Evolutionary conservation across 2,888 invertebrate genomes (phyloP), one percentile per base, ranked within the genome.

Genomic region (Cyclophora albipunctata): DNA sequence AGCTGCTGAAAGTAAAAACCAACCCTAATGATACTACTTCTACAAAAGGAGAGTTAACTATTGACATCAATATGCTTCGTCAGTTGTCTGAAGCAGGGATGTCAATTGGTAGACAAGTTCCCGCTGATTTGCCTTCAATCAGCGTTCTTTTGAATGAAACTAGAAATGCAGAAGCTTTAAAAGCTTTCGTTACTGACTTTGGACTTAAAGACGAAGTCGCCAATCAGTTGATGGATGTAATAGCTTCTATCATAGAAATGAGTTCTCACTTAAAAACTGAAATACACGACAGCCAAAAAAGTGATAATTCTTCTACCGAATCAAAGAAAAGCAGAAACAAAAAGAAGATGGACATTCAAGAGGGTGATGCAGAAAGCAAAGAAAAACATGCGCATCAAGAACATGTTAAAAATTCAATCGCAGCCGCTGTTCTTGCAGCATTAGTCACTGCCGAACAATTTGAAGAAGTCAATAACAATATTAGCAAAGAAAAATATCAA

Each of bases 41-140:
- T 5, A 85, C 89, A 3, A 90, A 89, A 60, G 91, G 91, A 7
- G 92, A 92, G 68, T 75, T 91, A 47, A 91, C 91, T 53, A 91
- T 93, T 53, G 92, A 93, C 60, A 90, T 91, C 3, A 90, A 91
- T 50, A 92, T 93, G 91, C 66, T 93, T 42, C 84, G 90, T 55
- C 92, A 93, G 63, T 71, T 93, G 40, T 92, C 93, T 3, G 92
- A 92, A 74, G 93, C 93, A 6, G 93, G 93, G 37, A 91, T 93
- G 90, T 90, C 92, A 0, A 90, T 93, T 47, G 93, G 92, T 3
- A 84, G 92, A 61, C 92, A 92, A 74, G 90, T 91, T 2, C 88
- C 90, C 0, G 84, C 90, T 2, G 91, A 92, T 58, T 72, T 92
- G 49, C 92, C 92, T 2, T 89, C 90, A 2, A 92, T 93, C 0